A percentile compares a stretch with the other conserved stretches of the same genome.
Evolutionary conservation across 2,113 vertebrate species (phyloP).

Genomic region (Taurulus bubalis): DNA sequence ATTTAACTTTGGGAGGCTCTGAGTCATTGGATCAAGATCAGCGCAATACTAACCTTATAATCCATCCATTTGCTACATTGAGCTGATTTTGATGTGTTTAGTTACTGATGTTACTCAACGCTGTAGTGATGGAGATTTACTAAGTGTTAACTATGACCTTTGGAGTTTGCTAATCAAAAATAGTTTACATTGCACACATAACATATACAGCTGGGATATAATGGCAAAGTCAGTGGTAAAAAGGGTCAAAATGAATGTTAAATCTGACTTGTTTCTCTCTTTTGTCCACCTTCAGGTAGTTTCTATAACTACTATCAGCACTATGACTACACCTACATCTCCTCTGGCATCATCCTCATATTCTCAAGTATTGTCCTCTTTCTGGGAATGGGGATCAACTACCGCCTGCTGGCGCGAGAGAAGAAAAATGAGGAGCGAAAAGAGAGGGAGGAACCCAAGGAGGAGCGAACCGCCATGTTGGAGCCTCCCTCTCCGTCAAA

Average conservation of each 20-base stretch:
- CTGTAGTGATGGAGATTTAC: no score
- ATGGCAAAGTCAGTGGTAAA: neutral
- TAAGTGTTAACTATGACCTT: neutral
- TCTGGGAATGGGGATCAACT: slow-evolving; percentile 95
- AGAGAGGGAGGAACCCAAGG: slow-evolving; percentile 78
- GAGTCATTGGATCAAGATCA: neutral
- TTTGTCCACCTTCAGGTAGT: slow-evolving; percentile 77
- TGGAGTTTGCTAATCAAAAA: neutral
- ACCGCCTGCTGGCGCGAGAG: slow-evolving; percentile 88
- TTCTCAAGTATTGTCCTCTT: slow-evolving; percentile 90
- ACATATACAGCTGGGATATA: neutral
- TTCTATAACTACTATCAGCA: slow-evolving; percentile 88
- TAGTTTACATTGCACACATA: neutral
- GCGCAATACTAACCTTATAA: no score
- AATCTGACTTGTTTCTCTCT: neutral
- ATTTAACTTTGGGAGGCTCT: neutral
- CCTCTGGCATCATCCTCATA: slow-evolving; percentile 89
- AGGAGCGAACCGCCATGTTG: slow-evolving; percentile 78
- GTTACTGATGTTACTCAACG: no score
- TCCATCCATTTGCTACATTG: neutral
- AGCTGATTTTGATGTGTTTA: neutral
- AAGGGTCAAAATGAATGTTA: neutral
- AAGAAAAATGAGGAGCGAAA: slow-evolving; percentile 80
- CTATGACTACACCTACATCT: slow-evolving; percentile 95
- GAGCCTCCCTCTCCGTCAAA: slow-evolving; percentile 42